A percentile compares a stretch with the other conserved stretches of the same genome.
phyloP scores from a whole-genome alignment of 2,888 invertebrate genomes.

The Suillia variegata region DNA sequence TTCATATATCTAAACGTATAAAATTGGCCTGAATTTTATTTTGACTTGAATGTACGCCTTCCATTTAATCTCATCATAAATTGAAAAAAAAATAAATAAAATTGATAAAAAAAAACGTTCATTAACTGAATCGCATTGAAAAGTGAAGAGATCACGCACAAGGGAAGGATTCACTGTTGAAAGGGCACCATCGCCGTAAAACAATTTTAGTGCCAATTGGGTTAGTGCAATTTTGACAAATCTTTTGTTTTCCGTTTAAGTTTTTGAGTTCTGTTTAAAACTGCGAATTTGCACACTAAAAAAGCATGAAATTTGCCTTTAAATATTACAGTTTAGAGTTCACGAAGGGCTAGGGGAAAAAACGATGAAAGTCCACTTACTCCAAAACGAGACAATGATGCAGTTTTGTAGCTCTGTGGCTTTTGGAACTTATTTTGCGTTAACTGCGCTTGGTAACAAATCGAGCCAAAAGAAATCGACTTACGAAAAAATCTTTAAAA shows the following conservation, averaged over 20 bases:
- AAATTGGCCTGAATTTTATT: not conserved
- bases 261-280: not conserved
- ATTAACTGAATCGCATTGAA: conserved; percentile 21
- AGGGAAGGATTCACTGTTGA: conserved; percentile 72
- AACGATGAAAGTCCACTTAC: too few species aligned
- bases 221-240: conserved; percentile 44
- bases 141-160: conserved; percentile 80
- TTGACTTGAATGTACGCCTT: conserved; percentile 1
- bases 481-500: too few species aligned
- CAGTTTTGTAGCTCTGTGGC: too few species aligned
- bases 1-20: not conserved
- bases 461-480: too few species aligned
- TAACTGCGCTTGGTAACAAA: too few species aligned
- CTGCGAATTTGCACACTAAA: not conserved
- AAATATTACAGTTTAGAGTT: too few species aligned
- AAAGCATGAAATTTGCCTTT: not conserved
- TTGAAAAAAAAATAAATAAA: not conserved
- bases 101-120: not conserved
- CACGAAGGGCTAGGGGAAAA: too few species aligned
- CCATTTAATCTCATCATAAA: not conserved
- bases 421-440: too few species aligned
- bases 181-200: conserved; percentile 64
- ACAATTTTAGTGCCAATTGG: conserved; percentile 34
- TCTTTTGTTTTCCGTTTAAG: conserved; percentile 23
- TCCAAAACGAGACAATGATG: too few species aligned